A percentile compares a stretch with the other conserved stretches of the same genome.
Evolutionary conservation across 1,140 invertebrate genomes (phyloP).

Genomic region (Harpegnathos saltator): DNA sequence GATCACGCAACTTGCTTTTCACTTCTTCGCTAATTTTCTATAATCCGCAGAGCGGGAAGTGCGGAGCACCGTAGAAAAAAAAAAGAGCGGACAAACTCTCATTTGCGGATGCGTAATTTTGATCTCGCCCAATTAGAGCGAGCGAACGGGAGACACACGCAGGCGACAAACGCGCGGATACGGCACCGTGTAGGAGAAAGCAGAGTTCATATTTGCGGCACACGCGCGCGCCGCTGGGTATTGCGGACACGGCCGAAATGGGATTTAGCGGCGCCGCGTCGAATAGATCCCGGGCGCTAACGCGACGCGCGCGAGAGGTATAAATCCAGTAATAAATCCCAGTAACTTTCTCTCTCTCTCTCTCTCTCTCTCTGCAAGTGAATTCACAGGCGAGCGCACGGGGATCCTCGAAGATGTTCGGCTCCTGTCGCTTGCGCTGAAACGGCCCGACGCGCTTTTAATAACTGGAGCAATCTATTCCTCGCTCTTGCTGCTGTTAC

Average conservation of each 20-base stretch:
- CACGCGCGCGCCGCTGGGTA: background rate
- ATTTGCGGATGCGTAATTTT: background rate
- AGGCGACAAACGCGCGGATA: too few relatives aligned
- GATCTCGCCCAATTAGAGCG: background rate
- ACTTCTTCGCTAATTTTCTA: too few relatives aligned
- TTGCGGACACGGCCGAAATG: conserved; percentile 5
- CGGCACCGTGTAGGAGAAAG: background rate
- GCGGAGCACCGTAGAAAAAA: background rate
- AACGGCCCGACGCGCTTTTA: conserved; percentile 36
- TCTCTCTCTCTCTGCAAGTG: background rate
- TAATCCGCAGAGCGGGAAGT: background rate
- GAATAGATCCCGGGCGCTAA: conserved; percentile 2
- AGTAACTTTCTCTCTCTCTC: background rate
- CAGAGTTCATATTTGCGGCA: conserved; percentile 22
- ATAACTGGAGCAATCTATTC: conserved; percentile 67
- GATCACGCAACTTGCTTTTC: too few relatives aligned
- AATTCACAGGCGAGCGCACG: conserved; percentile 6
- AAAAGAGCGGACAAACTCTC: background rate
- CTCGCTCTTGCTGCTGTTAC: conserved; percentile 41
- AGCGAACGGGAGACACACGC: too few relatives aligned
- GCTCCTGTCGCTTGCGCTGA: conserved; percentile 28
- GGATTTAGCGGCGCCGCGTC: conserved; percentile 34
- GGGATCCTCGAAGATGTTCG: conserved; percentile 34
- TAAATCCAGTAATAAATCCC: conserved; percentile 47
- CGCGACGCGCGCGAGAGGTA: background rate